Percentiles rank a stretch among this genome's conserved stretches.
Evolutionary conservation across 1,140 invertebrate genomes (phyloP).

Genomic region (Periplaneta americana): DNA sequence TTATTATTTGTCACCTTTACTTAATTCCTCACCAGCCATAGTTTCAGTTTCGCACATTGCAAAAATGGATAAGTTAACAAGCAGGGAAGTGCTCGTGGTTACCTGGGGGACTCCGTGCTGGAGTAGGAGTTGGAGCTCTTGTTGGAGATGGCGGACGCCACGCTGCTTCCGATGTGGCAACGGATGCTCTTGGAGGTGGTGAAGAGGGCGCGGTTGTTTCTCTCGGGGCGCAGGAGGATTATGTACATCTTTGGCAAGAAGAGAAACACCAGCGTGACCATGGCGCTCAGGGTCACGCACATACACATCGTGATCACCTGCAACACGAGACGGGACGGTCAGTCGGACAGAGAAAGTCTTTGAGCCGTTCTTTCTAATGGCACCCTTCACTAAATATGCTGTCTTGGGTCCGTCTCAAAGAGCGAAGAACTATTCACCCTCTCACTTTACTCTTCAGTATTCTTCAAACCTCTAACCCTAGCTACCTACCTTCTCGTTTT

Average conservation of each 20-base stretch:
- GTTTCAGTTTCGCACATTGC: too few relatives aligned
- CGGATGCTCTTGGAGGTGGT: conserved; percentile 72
- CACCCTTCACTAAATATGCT: too few relatives aligned
- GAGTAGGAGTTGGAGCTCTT: conserved; percentile 15
- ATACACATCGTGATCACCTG: conserved; percentile 63
- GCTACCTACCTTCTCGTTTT: too few relatives aligned
- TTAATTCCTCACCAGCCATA: too few relatives aligned
- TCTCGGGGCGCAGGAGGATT: conserved; percentile 67
- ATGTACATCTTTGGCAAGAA: conserved; percentile 79
- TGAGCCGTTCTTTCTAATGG: too few relatives aligned
- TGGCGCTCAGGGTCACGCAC: conserved; percentile 65
- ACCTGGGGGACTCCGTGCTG: conserved; percentile 18
- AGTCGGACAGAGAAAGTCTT: too few relatives aligned
- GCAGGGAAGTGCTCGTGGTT: not conserved
- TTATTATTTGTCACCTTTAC: too few relatives aligned
- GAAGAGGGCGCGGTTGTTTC: conserved; percentile 72
- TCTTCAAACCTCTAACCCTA: too few relatives aligned
- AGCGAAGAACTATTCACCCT: too few relatives aligned
- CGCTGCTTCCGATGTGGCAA: conserved; percentile 65
- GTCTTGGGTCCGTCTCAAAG: too few relatives aligned
- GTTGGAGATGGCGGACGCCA: conserved; percentile 34
- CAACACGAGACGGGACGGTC: conserved; percentile 23
- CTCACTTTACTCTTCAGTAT: too few relatives aligned
- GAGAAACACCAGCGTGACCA: conserved; percentile 68
- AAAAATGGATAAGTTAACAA: too few relatives aligned